Evolutionary conservation across 2,888 invertebrate species (phyloP).

Genomic region (Drosophila longiperda): DNA sequence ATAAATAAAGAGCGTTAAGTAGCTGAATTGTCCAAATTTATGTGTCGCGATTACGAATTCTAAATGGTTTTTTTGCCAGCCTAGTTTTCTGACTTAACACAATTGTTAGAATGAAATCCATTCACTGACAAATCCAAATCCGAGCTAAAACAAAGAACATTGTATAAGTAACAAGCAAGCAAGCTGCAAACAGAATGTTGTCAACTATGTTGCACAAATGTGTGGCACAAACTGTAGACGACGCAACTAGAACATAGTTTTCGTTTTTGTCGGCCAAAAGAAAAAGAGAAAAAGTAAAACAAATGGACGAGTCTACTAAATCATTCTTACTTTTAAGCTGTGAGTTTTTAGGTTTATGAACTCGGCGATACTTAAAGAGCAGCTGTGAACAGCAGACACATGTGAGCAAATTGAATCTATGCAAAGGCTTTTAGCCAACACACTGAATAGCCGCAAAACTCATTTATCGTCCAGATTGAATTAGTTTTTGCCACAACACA

Average conservation of each 20-base stretch:
- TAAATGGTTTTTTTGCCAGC: not conserved
- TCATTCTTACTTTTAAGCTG: conserved; percentile 3
- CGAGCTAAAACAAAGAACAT: conserved; percentile 15
- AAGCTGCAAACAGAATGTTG: conserved; percentile 15
- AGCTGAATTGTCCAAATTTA: not conserved
- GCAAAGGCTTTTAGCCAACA: conserved; percentile 44
- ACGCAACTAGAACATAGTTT: conserved; percentile 63
- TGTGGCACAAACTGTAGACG: conserved; percentile 51
- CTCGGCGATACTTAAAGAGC: conserved; percentile 4
- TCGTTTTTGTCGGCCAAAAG: conserved; percentile 25
- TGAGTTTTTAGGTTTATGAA: conserved; percentile 7
- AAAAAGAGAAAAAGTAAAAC: not conserved
- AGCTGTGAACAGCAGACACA: not conserved
- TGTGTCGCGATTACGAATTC: not conserved
- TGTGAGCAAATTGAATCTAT: conserved; percentile 22
- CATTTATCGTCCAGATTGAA: conserved; percentile 50
- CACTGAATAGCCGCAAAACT: conserved; percentile 33
- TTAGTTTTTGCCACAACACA: conserved; percentile 24
- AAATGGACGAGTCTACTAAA: not conserved
- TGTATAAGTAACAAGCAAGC: not conserved
- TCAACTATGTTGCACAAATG: conserved; percentile 29
- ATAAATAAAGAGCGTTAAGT: not conserved
- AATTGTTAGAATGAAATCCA: not conserved
- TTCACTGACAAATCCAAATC: not conserved
- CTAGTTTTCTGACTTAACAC: not conserved